phyloP scores from a whole-genome alignment of 1,140 invertebrate genomes.

The Brachionus koreanus region DNA sequence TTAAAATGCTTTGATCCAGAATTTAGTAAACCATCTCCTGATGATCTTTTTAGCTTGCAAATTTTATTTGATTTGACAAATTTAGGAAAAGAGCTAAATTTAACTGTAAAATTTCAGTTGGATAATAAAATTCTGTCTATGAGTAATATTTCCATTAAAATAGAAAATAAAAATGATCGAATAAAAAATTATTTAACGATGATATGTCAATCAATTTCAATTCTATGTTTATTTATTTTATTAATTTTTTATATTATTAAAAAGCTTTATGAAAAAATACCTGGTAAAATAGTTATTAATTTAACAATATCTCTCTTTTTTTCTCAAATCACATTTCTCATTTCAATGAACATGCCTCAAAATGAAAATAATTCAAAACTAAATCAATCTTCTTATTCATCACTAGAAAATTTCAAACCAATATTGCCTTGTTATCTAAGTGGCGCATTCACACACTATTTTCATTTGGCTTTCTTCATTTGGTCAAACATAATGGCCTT shows the following conservation, averaged over 20 bases:
- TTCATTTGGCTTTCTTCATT: conserved; percentile 9
- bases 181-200: not conserved
- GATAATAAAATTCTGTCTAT: not conserved
- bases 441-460: not conserved
- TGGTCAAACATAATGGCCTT: conserved; percentile 23
- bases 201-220: not conserved
- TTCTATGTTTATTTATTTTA: not conserved
- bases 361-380: not conserved
- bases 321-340: not conserved
- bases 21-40: not conserved
- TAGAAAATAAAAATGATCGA: not conserved
- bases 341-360: not conserved
- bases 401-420: not conserved
- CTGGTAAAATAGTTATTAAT: conserved; percentile 9
- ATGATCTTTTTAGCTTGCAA: not conserved
- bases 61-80: conserved; percentile 18
- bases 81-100: not conserved
- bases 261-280: not conserved
- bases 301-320: not conserved
- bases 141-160: not conserved
- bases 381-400: not conserved
- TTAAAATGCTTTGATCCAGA: not conserved
- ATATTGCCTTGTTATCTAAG: not conserved
- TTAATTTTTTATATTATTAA: not conserved
- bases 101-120: not conserved